Evolutionary conservation across 2,797 vertebrate species (phyloP), one percentile per base, ranked within the genome.

Genomic region (Danio aesculapii): DNA sequence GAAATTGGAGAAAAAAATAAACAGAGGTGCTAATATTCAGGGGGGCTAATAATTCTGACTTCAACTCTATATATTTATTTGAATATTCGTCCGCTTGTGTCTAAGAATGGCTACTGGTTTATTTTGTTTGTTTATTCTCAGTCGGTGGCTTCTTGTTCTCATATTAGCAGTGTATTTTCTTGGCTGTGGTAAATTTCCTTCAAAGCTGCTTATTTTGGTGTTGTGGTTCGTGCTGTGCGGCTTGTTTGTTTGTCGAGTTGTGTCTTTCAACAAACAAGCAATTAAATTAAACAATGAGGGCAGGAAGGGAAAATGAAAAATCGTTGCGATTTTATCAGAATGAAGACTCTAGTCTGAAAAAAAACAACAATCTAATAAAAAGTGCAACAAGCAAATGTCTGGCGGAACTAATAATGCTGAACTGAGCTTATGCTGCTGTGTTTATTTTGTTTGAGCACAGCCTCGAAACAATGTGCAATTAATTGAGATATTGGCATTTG

Each of bases 241-340:
- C 14, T 57, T 77, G 62, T 57, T 77, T 58, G 62, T 55, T 46
- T 68, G 63, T 59, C 41, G 13, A 41, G 11, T 49, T n/a, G 57
- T 59, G 14, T 43, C 17, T 59, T 19, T 50, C 68, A 70, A 53
- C 50, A 70, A 53, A 70, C 68, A 41, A 12, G 39, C 50, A 55
- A 55, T 43, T 70, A 55, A 55, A 55, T 1, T 3, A 71, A 17
- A 17, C 68, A 43, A 4, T 6, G 1, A 69, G 55, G 30, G 16
- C 14, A 49, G 44, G 44, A 61, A 49, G 14, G 17, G 12, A 21
- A 44, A 5, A 12, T 57, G 1, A 71, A 55, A 64, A 70, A 70
- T 53, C 68, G 30, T 39, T 10, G 21, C 8, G 8, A 70, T 70
- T 61, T 7, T 41, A 16, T 41, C 69, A 21, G 16, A 71, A 43